Base-by-base conservation (phyloP, 1,140 invertebrate genomes). In the Maconellicoccus hirsutus region DNA sequence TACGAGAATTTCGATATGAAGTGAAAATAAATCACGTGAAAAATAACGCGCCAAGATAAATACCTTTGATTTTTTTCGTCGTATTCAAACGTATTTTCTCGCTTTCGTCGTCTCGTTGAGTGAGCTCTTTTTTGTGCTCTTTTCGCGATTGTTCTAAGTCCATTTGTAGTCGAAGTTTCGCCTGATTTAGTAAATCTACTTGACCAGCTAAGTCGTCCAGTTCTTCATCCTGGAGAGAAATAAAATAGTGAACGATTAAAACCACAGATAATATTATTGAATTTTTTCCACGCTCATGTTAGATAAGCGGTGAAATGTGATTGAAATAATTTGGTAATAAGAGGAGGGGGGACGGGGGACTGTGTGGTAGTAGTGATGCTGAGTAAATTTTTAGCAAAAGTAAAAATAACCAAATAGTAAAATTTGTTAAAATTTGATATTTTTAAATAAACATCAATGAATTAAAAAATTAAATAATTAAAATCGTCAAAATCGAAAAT, bases 131-230 rank as follows among this genome's bases (percentile, higher is more conserved):
- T 0, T 89, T 84, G 74, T 92, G 86, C 76, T 93, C 91, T 77
- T 97, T 96, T 12, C 92, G 86, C 78, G 91, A 86, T 74, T 94
- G 93, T 79, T 97, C 94, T 70, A 96, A 80, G 26, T 88, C 86
- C 94, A 97, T 96, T 78, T 97, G 94, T 42, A 97, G 81, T 0
- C 92, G 83, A 7, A 96, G 80, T 79, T 96, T 96, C 0, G 92
- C 90, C 78, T 91, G 90, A 78, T 94, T 92, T 73, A 95, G 79
- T 70, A 93, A 80, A 71, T 81, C 78, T 0, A 81, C 78, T 79
- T 93, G 93, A 29, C 92, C 94, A 0, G 94, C 93, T 74, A 96
- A 83, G 76, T 97, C 94, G 78, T 98, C 94, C 25, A 97, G 80
- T 77, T 97, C 94, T 79, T 97, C 94, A 76, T 97, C 94, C 81